phyloP scores from a whole-genome alignment of 1,140 invertebrate genomes.

The Drosophila simulans region DNA sequence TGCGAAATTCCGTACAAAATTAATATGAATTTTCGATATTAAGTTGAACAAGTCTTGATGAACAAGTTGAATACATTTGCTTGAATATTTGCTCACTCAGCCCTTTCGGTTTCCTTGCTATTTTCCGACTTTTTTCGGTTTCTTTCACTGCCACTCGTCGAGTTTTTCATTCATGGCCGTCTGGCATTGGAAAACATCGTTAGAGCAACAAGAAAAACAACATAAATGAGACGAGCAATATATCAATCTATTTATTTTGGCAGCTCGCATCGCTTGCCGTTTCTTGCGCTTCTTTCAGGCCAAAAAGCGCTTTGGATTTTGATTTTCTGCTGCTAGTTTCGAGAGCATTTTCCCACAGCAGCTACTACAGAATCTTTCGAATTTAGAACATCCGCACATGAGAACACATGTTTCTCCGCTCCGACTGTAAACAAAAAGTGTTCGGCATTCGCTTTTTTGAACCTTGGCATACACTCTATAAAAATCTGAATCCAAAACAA shows the following conservation, averaged over 20 bases:
- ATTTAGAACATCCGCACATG: slow-evolving; percentile 12
- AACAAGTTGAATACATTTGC: neutral
- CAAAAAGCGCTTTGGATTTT: slow-evolving; percentile 32
- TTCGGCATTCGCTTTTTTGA: slow-evolving; percentile 3
- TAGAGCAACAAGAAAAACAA: slow-evolving; percentile 29
- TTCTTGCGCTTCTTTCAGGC: slow-evolving; percentile 20
- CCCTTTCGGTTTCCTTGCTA: neutral
- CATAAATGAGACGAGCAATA: slow-evolving; percentile 31
- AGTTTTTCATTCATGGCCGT: slow-evolving; percentile 45
- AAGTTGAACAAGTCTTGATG: neutral
- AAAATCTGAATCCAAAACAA: neutral
- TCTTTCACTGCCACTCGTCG: neutral
- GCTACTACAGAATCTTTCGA: slow-evolving; percentile 10
- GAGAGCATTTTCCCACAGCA: slow-evolving; percentile 3
- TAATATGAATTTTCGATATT: neutral
- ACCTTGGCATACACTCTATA: slow-evolving; percentile 27
- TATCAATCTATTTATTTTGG: slow-evolving; percentile 60
- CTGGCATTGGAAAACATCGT: slow-evolving; percentile 58
- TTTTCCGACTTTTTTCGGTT: slow-evolving; percentile 6
- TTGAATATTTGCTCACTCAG: neutral
- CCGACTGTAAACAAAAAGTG: slow-evolving; percentile 31
- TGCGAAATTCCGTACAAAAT: neutral
- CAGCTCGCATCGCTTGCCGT: slow-evolving; percentile 25
- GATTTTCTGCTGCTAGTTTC: slow-evolving; percentile 27
- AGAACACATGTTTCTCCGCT: slow-evolving; percentile 25